Evolutionary conservation across 35 echinoderm and acorn worm species (phyloP).

Genomic region (Hemicentrotus pulcherrimus): DNA sequence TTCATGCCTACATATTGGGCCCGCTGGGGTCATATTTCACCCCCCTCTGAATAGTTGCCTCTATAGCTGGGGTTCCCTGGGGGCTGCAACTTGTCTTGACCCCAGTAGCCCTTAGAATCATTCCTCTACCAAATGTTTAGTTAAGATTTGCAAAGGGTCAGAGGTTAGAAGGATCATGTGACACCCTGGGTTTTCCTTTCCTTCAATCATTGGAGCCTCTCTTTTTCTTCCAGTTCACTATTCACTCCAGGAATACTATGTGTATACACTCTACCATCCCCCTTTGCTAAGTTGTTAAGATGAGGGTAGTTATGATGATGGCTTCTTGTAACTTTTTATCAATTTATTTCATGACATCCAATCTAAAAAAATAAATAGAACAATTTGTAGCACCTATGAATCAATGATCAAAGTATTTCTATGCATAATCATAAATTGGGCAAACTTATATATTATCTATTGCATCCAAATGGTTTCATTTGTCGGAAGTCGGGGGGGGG

Average conservation of each 20-base stretch:
- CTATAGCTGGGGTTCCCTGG: not conserved
- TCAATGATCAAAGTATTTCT: no score
- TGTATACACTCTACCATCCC: not conserved
- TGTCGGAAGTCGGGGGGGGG: no score
- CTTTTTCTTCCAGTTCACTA: slow-evolving; percentile 28
- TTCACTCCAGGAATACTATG: not conserved
- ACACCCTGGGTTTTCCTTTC: slow-evolving; percentile 46
- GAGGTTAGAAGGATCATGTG: slow-evolving; percentile 38
- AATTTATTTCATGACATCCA: no score
- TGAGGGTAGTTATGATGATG: no score
- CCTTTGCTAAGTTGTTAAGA: not conserved
- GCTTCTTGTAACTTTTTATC: no score
- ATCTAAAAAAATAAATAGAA: no score
- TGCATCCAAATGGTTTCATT: no score
- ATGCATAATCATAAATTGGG: no score
- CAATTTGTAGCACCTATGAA: no score
- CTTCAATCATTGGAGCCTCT: slow-evolving; percentile 15
- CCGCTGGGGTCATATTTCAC: slow-evolving; percentile 44
- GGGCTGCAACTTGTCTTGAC: not conserved
- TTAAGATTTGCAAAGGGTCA: slow-evolving; percentile 40
- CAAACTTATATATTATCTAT: no score
- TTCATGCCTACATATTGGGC: slow-evolving; percentile 16
- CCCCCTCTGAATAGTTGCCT: slow-evolving; percentile 10
- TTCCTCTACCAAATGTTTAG: slow-evolving; percentile 51
- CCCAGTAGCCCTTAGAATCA: slow-evolving; percentile 26